Evolutionary conservation across 2,113 vertebrate species (phyloP).

Genomic region (Ranitomeya imitator): DNA sequence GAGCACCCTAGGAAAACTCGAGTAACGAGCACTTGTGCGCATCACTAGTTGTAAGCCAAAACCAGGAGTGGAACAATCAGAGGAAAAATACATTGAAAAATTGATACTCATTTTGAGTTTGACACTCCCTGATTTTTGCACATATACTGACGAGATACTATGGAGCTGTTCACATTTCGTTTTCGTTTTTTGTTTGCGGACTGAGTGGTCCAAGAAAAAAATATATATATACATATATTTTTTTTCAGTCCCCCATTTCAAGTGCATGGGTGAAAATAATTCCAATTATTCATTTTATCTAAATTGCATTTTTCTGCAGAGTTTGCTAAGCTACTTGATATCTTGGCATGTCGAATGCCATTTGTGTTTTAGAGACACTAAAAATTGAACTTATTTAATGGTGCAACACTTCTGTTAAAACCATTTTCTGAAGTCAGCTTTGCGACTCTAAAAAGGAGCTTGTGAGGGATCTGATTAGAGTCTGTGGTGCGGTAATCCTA

Average conservation of each 20-base stretch:
- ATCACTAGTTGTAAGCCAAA: too few species aligned
- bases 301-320: background rate
- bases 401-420: slow-evolving; percentile 1
- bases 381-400: slow-evolving; percentile 21
- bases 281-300: background rate
- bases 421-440: slow-evolving; percentile 40
- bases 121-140: too few species aligned
- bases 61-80: too few species aligned
- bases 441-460: slow-evolving; percentile 33
- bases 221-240: too few species aligned
- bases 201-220: too few species aligned
- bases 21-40: too few species aligned
- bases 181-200: too few species aligned
- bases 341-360: background rate
- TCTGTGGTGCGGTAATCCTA: slow-evolving; percentile 35
- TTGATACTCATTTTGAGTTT: too few species aligned
- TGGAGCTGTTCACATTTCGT: too few species aligned
- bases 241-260: background rate
- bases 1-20: too few species aligned
- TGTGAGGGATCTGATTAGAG: slow-evolving; percentile 32
- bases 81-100: too few species aligned
- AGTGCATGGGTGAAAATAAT: background rate
- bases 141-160: too few species aligned
- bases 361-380: slow-evolving; percentile 2
- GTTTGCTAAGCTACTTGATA: background rate